Conservation (phyloP, 1,140 invertebrate species). For the Carposina sasakii region DNA sequence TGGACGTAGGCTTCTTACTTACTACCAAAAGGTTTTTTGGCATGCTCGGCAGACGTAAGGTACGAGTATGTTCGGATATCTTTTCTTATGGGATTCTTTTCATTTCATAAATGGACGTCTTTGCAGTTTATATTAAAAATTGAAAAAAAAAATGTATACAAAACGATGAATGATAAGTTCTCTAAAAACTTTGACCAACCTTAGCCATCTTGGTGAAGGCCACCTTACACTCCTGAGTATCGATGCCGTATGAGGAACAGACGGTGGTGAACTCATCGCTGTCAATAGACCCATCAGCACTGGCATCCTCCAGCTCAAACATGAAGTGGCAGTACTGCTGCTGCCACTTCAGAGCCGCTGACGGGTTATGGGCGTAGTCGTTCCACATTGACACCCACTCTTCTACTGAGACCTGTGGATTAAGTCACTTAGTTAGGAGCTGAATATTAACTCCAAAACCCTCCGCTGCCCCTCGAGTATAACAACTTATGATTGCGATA, state of each 20-base stretch:
- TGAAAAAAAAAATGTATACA: slow-evolving; percentile 17
- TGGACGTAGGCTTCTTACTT: too few species aligned
- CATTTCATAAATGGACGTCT: too few species aligned
- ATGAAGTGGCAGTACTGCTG: slow-evolving; percentile 87
- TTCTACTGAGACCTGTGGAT: slow-evolving; percentile 75
- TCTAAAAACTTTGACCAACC: slow-evolving; percentile 48
- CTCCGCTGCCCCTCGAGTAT: too few species aligned
- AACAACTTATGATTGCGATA: too few species aligned
- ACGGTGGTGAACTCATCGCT: slow-evolving; percentile 87
- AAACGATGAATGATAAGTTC: slow-evolving; percentile 3
- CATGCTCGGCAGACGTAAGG: too few species aligned
- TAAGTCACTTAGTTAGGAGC: neutral
- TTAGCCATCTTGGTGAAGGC: slow-evolving; percentile 87
- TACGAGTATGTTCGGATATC: too few species aligned
- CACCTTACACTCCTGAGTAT: slow-evolving; percentile 80
- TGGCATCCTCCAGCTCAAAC: slow-evolving; percentile 90
- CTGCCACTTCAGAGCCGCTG: slow-evolving; percentile 86
- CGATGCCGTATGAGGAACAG: slow-evolving; percentile 84
- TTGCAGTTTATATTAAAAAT: too few species aligned
- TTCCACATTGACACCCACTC: slow-evolving; percentile 93
- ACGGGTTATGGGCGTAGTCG: slow-evolving; percentile 83
- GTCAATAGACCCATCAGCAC: slow-evolving; percentile 87
- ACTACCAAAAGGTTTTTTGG: too few species aligned
- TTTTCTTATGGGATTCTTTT: too few species aligned
- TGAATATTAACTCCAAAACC: too few species aligned